Percentiles rank a stretch among this genome's conserved stretches.
Evolutionary conservation across 37 sponge, comb jelly and placozoan genomes (phyloP).

Genomic region (Dysidea cf. avara): DNA sequence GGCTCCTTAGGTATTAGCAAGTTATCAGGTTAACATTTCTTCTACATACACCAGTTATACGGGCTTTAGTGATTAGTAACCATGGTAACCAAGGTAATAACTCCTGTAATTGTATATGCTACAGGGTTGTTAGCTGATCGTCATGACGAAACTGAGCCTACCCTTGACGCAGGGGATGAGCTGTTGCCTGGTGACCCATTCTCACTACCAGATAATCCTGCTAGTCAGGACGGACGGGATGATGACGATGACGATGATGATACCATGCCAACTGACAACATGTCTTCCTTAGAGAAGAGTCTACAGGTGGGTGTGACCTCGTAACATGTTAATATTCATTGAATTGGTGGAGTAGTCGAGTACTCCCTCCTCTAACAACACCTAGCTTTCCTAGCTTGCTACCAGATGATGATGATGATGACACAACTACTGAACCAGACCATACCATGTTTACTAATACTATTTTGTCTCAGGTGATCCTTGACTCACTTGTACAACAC

Average conservation of each 20-base stretch:
- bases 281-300: slow-evolving; percentile 75
- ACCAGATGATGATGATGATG: neutral
- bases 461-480: slow-evolving; percentile 36
- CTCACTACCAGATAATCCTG: slow-evolving; percentile 13
- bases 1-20: neutral
- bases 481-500: slow-evolving; percentile 77
- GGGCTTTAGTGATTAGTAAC: neutral
- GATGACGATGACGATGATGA: too few relatives aligned
- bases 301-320: slow-evolving; percentile 34
- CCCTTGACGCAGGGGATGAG: neutral
- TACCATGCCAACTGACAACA: too few relatives aligned
- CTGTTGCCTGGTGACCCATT: neutral
- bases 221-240: neutral
- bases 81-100: too few relatives aligned
- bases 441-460: neutral
- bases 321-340: neutral
- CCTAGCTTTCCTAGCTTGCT: too few relatives aligned
- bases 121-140: neutral
- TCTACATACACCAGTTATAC: slow-evolving; percentile 3
- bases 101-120: too few relatives aligned
- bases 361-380: neutral
- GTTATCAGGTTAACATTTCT: neutral
- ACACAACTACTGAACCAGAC: neutral
- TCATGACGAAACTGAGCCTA: neutral
- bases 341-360: neutral